Evolutionary conservation across 1,140 invertebrate species (phyloP).

Genomic region (Cotesia vestalis): DNA sequence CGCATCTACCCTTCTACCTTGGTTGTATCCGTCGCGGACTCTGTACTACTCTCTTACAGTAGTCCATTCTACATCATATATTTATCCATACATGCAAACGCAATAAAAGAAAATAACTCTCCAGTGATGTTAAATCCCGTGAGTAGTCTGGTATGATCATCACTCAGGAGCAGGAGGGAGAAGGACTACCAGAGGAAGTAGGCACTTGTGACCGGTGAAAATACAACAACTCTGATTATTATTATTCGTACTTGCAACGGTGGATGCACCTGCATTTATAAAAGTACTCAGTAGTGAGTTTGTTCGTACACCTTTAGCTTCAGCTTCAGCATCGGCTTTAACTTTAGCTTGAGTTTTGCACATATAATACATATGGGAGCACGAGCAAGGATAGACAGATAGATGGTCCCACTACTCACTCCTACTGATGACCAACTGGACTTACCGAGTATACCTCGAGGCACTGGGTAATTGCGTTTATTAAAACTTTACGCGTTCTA

Average conservation of each 20-base stretch:
- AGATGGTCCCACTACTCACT: too few relatives aligned
- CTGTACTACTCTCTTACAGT: slow-evolving; percentile 10
- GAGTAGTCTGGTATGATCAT: not conserved
- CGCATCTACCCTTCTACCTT: slow-evolving; percentile 4
- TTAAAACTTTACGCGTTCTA: slow-evolving; percentile 49
- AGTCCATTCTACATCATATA: not conserved
- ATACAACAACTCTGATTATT: slow-evolving; percentile 16
- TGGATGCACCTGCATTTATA: slow-evolving; percentile 17
- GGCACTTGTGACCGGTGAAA: not conserved
- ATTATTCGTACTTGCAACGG: slow-evolving; percentile 4
- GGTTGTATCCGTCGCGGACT: slow-evolving; percentile 29
- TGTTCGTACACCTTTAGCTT: too few relatives aligned
- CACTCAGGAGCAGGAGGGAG: not conserved
- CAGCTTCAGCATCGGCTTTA: too few relatives aligned
- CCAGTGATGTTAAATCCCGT: too few relatives aligned
- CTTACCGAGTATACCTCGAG: not conserved
- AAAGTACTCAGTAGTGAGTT: not conserved
- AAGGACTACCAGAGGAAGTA: not conserved
- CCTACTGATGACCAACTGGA: slow-evolving; percentile 13
- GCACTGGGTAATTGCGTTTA: slow-evolving; percentile 42
- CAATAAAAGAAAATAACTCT: too few relatives aligned
- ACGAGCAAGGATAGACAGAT: too few relatives aligned
- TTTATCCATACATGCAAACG: not conserved
- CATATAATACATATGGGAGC: too few relatives aligned
- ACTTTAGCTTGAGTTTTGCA: too few relatives aligned